phyloP scores from a whole-genome alignment of 64 coral and sea anemone genomes.

The Stichodactyla helianthus region DNA sequence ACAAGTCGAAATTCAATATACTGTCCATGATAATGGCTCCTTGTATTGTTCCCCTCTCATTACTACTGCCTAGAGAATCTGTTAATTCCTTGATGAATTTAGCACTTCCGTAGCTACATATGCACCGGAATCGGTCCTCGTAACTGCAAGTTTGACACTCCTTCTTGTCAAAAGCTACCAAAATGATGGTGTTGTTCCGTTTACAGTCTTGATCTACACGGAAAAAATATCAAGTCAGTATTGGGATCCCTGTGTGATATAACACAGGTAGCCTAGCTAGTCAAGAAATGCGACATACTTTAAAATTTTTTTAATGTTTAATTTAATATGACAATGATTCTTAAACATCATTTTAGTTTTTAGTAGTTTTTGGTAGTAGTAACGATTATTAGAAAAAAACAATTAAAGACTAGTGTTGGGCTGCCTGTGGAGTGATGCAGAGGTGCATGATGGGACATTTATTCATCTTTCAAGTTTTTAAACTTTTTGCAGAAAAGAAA shows the following conservation, averaged over 20 bases:
- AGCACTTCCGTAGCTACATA: background rate
- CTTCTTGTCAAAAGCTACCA: constrained; percentile 58
- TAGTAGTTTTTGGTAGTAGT: too few relatives aligned
- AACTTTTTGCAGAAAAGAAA: too few relatives aligned
- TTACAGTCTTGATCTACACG: constrained; percentile 30
- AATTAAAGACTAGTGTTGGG: background rate
- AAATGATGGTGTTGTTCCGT: constrained; percentile 51
- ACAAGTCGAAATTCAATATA: constrained; percentile 12
- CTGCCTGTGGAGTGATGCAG: background rate
- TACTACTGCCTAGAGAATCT: background rate
- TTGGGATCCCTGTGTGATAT: background rate
- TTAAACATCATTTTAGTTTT: too few relatives aligned
- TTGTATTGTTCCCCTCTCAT: background rate
- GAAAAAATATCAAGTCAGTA: background rate
- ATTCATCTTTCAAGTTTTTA: background rate
- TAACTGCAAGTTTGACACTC: constrained; percentile 1
- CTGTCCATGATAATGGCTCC: constrained; percentile 4
- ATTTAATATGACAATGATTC: too few relatives aligned
- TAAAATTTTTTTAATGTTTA: too few relatives aligned
- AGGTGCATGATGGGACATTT: background rate
- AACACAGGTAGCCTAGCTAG: background rate
- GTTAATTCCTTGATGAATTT: background rate
- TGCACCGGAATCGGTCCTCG: background rate
- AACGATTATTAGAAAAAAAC: too few relatives aligned
- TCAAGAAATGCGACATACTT: background rate